Conservation (phyloP, 2,888 invertebrate species). For the Latrodectus elegans region DNA sequence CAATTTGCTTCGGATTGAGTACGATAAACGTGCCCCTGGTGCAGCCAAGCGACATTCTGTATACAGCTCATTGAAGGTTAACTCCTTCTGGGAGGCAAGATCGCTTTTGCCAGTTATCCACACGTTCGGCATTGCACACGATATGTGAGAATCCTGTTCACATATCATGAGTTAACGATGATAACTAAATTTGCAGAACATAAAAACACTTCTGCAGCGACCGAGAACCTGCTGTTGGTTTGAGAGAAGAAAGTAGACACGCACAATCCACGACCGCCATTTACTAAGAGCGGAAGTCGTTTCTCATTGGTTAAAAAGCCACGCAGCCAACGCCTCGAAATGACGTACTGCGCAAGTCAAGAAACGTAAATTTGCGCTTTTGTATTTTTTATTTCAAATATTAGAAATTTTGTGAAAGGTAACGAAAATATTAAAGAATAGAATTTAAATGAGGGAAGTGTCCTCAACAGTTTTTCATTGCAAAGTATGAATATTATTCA, state of each 20-base stretch:
- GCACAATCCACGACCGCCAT: conserved; percentile 14
- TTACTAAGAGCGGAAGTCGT: conserved; percentile 46
- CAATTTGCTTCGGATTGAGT: conserved; percentile 78
- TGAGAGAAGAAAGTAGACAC: conserved; percentile 31
- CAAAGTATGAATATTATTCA: neutral
- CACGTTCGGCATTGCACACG: conserved; percentile 59
- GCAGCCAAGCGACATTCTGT: conserved; percentile 80
- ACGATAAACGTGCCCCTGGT: conserved; percentile 82
- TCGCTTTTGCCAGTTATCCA: conserved; percentile 73
- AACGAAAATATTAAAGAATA: neutral
- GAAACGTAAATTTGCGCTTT: neutral
- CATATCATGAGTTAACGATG: conserved; percentile 1
- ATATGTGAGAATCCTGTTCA: conserved; percentile 10
- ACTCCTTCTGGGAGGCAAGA: conserved; percentile 75
- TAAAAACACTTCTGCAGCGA: too few species aligned
- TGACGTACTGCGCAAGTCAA: conserved; percentile 33
- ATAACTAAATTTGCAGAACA: neutral
- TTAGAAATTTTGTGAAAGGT: neutral
- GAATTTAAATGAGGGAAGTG: neutral
- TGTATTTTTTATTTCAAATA: neutral
- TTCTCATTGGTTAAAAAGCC: conserved; percentile 44
- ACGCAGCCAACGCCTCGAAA: conserved; percentile 31
- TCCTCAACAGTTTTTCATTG: neutral
- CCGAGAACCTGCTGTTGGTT: conserved; percentile 15
- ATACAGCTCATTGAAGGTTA: conserved; percentile 80